Evolutionary conservation across 2,113 vertebrate species (phyloP).

Genomic region (Campylomormyrus tamandua): DNA sequence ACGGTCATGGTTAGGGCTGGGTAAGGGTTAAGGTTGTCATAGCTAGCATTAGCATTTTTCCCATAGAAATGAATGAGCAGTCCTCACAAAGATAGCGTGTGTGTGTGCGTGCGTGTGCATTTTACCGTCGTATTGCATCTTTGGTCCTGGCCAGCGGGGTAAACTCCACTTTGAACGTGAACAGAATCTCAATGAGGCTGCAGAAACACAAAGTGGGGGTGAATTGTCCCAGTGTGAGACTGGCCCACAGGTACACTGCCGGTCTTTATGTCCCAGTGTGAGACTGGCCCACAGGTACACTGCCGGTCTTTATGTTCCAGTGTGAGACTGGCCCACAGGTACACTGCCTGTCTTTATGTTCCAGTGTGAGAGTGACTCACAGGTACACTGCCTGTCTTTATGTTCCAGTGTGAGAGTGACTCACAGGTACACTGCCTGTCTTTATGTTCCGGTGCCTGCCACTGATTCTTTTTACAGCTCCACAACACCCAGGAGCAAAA

Average conservation of each 20-base stretch:
- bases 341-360: not conserved
- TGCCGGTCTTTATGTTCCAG: not conserved
- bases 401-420: too few species aligned
- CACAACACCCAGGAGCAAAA: not conserved
- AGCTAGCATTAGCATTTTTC: too few species aligned
- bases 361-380: not conserved
- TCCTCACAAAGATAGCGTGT: too few species aligned
- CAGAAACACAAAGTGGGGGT: not conserved
- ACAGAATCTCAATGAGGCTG: constrained; percentile 34
- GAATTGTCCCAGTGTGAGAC: not conserved
- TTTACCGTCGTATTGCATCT: constrained; percentile 25
- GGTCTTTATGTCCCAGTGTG: too few species aligned
- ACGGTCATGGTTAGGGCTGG: too few species aligned
- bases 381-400: too few species aligned
- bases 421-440: not conserved
- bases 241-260: too few species aligned
- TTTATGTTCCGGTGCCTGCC: not conserved
- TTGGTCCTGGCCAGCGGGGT: constrained; percentile 25
- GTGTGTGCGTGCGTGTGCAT: not conserved
- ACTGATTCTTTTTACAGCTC: not conserved
- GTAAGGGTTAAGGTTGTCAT: too few species aligned
- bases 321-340: not conserved
- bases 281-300: not conserved
- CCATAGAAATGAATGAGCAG: too few species aligned
- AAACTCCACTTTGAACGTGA: constrained; percentile 35